Base-by-base conservation (phyloP, 2,797 vertebrate species). In the Naso thynnoides region DNA sequence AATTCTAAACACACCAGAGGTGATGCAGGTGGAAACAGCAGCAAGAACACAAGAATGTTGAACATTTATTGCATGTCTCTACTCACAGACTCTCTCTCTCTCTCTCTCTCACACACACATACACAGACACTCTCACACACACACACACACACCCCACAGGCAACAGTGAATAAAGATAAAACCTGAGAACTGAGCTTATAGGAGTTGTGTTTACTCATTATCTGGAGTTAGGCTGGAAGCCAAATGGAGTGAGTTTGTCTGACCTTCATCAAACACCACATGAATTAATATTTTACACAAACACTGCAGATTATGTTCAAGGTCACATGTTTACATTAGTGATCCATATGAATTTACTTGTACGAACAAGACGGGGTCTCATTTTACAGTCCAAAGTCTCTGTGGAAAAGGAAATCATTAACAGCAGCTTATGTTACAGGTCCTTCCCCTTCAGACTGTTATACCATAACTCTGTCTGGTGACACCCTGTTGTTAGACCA, bases 171-270 rank as follows among this genome's bases (percentile, higher is more conserved):
- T 16, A 42, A 18, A 73, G 36, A 31, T 38, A 38, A 50, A 56
- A 26, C 4, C 2, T 16, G 9, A 1, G 19, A 33, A 49, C 36
- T 21, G 0, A 39, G 29, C 47, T 45, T 42, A 24, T 49, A 4
- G 48, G 48, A 24, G 27, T 13, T 7, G 24, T 39, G 44, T 53
- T 61, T 36, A 19, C 57, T 71, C 19, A 21, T 59, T 55, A 55
- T 8, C 33, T 33, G 4, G 27, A 31, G 6, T 33, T n/a, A 16
- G 52, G 44, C 59, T 56, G 19, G 24, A 65, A 29, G 45, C 21
- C 18, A 41, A 64, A 65, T 6, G 0, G 15, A 33, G 49, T 3
- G 24, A 66, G 21, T 29, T 21, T 0, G 13, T 48, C 0, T 36
- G 13, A 59, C 48, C 41, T 42, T 55, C 26, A 27, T 39, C 24